Evolutionary conservation across 2,888 invertebrate species (phyloP).

Genomic region (Hypsopygia costalis): DNA sequence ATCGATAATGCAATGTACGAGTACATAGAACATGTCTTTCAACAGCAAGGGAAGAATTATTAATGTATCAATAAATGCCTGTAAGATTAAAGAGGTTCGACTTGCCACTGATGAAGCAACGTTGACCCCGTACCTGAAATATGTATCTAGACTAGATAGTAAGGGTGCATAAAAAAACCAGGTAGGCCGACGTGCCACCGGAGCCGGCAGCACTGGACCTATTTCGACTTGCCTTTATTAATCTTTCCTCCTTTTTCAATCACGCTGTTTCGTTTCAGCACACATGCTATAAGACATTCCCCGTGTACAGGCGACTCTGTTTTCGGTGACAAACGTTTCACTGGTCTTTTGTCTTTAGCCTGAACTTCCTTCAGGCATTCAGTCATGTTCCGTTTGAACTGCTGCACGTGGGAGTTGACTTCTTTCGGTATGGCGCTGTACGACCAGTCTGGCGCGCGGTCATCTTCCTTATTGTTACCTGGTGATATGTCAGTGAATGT

Average conservation of each 20-base stretch:
- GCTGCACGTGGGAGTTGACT: constrained; percentile 42
- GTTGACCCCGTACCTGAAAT: too few species aligned
- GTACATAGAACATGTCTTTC: too few species aligned
- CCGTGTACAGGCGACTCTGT: constrained; percentile 62
- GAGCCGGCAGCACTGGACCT: too few species aligned
- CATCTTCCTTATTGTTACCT: constrained; percentile 12
- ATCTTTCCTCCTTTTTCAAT: constrained; percentile 58
- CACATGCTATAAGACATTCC: constrained; percentile 68
- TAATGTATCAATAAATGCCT: too few species aligned
- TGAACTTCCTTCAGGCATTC: constrained; percentile 68
- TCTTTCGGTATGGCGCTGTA: constrained; percentile 60
- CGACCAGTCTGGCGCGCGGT: constrained; percentile 73
- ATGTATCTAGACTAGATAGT: too few species aligned
- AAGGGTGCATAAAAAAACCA: neutral
- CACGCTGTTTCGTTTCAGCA: constrained; percentile 61
- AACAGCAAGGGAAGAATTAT: too few species aligned
- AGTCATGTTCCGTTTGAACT: constrained; percentile 65
- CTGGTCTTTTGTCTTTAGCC: constrained; percentile 40
- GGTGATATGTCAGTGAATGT: neutral
- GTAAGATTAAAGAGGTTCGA: too few species aligned
- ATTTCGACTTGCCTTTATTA: constrained; percentile 60
- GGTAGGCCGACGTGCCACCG: too few species aligned
- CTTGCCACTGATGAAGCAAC: too few species aligned
- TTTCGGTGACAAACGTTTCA: constrained; percentile 56
- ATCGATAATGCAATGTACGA: too few species aligned